Percentiles rank a stretch among this genome's conserved stretches.
Conservation (phyloP, 2,888 invertebrate species). For the Philhelius pedissequus region DNA sequence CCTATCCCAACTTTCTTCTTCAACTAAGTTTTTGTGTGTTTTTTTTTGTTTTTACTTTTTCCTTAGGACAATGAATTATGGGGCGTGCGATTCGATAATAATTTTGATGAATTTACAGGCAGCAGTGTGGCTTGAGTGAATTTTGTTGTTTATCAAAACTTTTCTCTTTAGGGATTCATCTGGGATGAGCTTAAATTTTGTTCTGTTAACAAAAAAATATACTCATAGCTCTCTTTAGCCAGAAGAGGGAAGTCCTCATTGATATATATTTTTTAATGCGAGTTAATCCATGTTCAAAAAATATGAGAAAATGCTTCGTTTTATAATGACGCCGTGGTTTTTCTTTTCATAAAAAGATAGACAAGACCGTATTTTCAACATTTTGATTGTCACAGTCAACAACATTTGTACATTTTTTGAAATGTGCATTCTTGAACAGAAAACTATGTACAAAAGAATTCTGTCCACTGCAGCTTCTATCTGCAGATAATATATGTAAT, state of each 20-base stretch:
- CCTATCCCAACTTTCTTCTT: slow-evolving; percentile 19
- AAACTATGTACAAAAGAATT: no score
- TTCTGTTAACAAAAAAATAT: neutral
- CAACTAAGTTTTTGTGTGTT: slow-evolving; percentile 51
- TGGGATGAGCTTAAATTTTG: neutral
- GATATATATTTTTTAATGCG: neutral
- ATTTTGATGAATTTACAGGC: slow-evolving; percentile 64
- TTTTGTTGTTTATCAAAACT: slow-evolving; percentile 57
- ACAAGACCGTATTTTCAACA: no score
- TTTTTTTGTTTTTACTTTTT: neutral
- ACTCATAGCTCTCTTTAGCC: no score
- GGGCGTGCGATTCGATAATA: slow-evolving; percentile 60
- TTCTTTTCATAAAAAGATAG: no score
- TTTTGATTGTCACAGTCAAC: no score
- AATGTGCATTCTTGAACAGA: no score
- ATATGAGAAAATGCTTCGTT: neutral
- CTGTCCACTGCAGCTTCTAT: no score
- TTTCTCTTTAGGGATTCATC: slow-evolving; percentile 18
- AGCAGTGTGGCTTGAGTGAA: slow-evolving; percentile 49
- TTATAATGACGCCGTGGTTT: no score
- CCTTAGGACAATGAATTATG: slow-evolving; percentile 39
- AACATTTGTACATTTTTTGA: no score
- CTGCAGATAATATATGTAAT: no score
- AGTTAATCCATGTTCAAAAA: slow-evolving; percentile 3
- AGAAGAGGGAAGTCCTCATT: neutral